A percentile compares a stretch with the other conserved stretches of the same genome.
These are phyloP conservation scores for Emydura subglobosa DNA, from an alignment of 2,113 vertebrate species.

Conservation along the genomic window DNA sequence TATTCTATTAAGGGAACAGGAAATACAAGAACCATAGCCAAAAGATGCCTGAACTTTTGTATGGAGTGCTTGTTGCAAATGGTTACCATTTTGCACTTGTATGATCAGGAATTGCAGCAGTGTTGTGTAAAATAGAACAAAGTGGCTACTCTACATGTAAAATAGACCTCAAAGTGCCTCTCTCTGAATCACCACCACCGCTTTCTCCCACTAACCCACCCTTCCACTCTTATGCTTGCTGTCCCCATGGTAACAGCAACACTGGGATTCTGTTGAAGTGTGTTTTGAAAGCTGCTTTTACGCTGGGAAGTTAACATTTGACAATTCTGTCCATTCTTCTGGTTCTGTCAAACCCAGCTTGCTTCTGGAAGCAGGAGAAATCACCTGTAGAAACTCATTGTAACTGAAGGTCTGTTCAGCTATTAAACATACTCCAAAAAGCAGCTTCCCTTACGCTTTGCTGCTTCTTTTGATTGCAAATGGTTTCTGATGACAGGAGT, in stretches of 20 bases:
- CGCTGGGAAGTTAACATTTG: slow-evolving; percentile 20
- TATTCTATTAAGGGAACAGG: slow-evolving; percentile 27
- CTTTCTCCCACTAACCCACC: background rate
- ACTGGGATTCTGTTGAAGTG: slow-evolving; percentile 22
- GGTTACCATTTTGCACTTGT: slow-evolving; percentile 23
- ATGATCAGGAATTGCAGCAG: slow-evolving; percentile 31
- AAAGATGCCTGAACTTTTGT: slow-evolving; percentile 41
- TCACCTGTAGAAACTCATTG: accelerated
- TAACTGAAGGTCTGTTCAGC: accelerated
- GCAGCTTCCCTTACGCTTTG: accelerated
- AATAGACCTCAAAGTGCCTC: slow-evolving; percentile 19
- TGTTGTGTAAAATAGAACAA: slow-evolving; percentile 11
- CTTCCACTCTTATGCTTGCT: background rate
- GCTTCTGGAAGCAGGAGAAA: background rate
- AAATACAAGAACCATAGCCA: background rate
- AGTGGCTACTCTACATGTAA: slow-evolving; percentile 20
- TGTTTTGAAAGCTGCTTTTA: slow-evolving; percentile 60
- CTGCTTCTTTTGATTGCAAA: background rate
- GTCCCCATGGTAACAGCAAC: slow-evolving; percentile 76
- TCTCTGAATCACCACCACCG: background rate
- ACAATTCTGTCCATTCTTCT: background rate
- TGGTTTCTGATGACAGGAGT: background rate
- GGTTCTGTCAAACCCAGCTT: background rate
- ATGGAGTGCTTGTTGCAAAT: slow-evolving; percentile 33
- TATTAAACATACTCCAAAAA: background rate